These are phyloP conservation scores for Uria lomvia DNA, from an alignment of 2,113 vertebrate species.

Conservation along the genomic window DNA sequence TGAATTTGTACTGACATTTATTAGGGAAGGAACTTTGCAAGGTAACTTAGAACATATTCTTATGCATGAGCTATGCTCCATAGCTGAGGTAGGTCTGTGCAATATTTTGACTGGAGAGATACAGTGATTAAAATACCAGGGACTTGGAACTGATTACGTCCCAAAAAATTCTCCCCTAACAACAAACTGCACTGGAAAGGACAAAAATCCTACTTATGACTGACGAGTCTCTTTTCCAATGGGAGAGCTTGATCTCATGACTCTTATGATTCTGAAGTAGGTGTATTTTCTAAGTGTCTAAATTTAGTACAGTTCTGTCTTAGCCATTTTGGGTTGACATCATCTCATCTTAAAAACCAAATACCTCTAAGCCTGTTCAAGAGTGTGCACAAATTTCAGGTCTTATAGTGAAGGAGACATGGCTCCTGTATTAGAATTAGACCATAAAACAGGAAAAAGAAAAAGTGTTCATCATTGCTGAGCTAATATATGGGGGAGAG, in stretches of 20 bases:
- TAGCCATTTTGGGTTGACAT: neutral
- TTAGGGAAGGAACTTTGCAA: neutral
- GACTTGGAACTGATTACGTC: neutral
- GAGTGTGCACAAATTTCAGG: neutral
- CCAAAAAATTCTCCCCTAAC: neutral
- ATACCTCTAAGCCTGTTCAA: neutral
- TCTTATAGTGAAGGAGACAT: neutral
- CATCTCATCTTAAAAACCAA: neutral
- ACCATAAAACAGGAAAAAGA: neutral
- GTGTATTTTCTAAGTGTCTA: neutral
- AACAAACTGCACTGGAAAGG: neutral
- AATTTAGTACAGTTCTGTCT: neutral
- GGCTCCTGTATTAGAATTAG: neutral
- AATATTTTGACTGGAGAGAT: neutral
- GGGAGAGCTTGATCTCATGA: neutral
- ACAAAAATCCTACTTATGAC: neutral
- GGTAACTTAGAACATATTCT: neutral
- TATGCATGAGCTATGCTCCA: neutral
- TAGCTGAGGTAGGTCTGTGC: neutral
- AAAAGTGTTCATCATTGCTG: neutral
- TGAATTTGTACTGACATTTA: neutral
- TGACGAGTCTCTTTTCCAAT: neutral
- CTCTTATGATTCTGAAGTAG: neutral
- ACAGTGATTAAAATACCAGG: neutral
- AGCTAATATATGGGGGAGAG: neutral